Percentiles rank a stretch among this genome's conserved stretches.
Evolutionary conservation across 1,140 invertebrate species (phyloP).

Genomic region (Drosophila tsacasi): DNA sequence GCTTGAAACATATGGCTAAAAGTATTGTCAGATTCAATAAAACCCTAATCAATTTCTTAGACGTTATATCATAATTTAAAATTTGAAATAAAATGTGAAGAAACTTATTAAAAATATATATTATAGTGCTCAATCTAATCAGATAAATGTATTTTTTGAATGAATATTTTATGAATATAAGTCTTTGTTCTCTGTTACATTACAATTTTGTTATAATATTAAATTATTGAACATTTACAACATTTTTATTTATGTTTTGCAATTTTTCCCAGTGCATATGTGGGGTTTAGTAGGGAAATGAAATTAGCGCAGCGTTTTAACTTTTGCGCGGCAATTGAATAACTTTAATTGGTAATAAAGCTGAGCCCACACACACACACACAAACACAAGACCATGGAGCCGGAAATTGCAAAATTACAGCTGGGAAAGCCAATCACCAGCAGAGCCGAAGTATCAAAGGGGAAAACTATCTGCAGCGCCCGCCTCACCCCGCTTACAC

Average conservation of each 20-base stretch:
- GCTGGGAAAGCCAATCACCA: conserved; percentile 67
- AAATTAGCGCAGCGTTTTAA: conserved; percentile 72
- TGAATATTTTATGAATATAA: too few relatives aligned
- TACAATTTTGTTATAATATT: too few relatives aligned
- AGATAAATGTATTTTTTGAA: too few relatives aligned
- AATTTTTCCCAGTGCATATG: neutral
- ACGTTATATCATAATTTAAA: too few relatives aligned
- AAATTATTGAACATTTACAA: neutral
- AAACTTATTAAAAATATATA: too few relatives aligned
- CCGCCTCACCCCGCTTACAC: neutral
- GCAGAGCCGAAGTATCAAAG: conserved; percentile 42
- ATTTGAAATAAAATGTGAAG: too few relatives aligned
- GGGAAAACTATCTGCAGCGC: conserved; percentile 17
- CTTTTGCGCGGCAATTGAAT: conserved; percentile 76
- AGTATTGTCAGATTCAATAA: too few relatives aligned
- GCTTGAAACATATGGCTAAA: too few relatives aligned
- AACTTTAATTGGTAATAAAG: conserved; percentile 77
- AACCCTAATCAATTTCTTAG: too few relatives aligned
- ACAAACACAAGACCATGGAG: conserved; percentile 24
- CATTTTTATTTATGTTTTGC: neutral
- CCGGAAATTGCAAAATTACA: conserved; percentile 61
- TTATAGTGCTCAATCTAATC: too few relatives aligned
- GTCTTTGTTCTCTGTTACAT: too few relatives aligned
- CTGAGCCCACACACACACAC: conserved; percentile 25
- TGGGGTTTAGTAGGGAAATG: conserved; percentile 35